A percentile compares a stretch with the other conserved stretches of the same genome.
Evolutionary conservation across 2,888 invertebrate species (phyloP).

Genomic region (Limnephilus auricula): DNA sequence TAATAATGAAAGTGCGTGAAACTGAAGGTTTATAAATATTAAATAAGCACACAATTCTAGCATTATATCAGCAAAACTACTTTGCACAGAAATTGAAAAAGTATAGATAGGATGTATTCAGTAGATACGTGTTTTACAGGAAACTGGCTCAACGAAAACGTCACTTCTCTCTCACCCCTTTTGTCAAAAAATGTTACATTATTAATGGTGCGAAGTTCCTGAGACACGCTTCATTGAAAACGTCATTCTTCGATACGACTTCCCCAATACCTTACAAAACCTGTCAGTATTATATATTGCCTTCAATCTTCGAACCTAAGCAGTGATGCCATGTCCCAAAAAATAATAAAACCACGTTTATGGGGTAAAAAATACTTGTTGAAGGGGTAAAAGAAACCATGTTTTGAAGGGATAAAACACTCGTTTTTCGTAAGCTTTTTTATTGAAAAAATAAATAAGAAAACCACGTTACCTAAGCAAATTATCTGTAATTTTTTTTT

Average conservation of each 20-base stretch:
- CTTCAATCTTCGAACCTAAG: not conserved
- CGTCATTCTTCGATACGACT: not conserved
- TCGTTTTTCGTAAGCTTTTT: too few relatives aligned
- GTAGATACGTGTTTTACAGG: not conserved
- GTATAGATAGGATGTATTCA: not conserved
- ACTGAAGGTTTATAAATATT: too few relatives aligned
- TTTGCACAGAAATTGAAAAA: not conserved
- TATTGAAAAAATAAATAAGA: too few relatives aligned
- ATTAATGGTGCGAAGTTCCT: constrained; percentile 3
- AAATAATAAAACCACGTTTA: too few relatives aligned
- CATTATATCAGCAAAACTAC: not conserved
- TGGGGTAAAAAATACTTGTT: too few relatives aligned
- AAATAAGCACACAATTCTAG: too few relatives aligned
- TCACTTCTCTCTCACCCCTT: not conserved
- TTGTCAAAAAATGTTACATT: not conserved
- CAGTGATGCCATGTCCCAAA: too few relatives aligned
- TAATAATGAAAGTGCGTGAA: too few relatives aligned
- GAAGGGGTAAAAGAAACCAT: too few relatives aligned
- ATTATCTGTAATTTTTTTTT: too few relatives aligned
- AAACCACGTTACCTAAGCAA: too few relatives aligned
- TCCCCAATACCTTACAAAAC: not conserved
- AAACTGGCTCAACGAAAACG: not conserved
- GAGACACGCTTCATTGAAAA: constrained; percentile 17
- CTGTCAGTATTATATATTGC: not conserved
- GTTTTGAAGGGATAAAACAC: too few relatives aligned